These are phyloP conservation scores for Schmidtea mediterranea DNA, from an alignment of 1,140 invertebrate species.

Conservation along the genomic window DNA sequence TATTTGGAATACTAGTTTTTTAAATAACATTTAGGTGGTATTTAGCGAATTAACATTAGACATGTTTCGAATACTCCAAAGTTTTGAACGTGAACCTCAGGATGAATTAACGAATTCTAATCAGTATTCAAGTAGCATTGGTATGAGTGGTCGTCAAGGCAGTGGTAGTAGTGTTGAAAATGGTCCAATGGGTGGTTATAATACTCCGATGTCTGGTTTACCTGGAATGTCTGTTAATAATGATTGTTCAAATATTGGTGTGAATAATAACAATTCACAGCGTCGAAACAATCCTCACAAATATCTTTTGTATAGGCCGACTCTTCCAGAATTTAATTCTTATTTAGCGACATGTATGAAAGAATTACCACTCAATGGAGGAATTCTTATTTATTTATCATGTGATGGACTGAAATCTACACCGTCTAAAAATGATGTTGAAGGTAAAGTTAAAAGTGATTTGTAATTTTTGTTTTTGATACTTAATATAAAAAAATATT, in stretches of 20 bases:
- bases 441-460: no score
- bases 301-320: slow-evolving; percentile 77
- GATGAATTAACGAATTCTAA: not conserved
- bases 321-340: slow-evolving; percentile 64
- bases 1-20: no score
- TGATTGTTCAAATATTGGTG: not conserved
- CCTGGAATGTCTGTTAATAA: not conserved
- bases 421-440: slow-evolving; percentile 5
- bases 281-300: slow-evolving; percentile 79
- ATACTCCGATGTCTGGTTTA: not conserved
- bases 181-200: not conserved
- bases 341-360: slow-evolving; percentile 75
- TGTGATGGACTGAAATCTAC: slow-evolving; percentile 34
- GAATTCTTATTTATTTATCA: slow-evolving; percentile 65
- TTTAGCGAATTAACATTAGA: slow-evolving; percentile 88
- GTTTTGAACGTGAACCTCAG: slow-evolving; percentile 47
- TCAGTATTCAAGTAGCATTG: not conserved
- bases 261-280: slow-evolving; percentile 3
- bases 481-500: no score
- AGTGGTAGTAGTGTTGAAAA: not conserved
- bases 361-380: slow-evolving; percentile 63
- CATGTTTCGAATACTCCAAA: slow-evolving; percentile 89
- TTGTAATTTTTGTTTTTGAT: no score
- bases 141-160: not conserved
- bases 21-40: slow-evolving; percentile 58